Conservation (phyloP, 2,113 vertebrate species). For the Antechinus flavipes region DNA sequence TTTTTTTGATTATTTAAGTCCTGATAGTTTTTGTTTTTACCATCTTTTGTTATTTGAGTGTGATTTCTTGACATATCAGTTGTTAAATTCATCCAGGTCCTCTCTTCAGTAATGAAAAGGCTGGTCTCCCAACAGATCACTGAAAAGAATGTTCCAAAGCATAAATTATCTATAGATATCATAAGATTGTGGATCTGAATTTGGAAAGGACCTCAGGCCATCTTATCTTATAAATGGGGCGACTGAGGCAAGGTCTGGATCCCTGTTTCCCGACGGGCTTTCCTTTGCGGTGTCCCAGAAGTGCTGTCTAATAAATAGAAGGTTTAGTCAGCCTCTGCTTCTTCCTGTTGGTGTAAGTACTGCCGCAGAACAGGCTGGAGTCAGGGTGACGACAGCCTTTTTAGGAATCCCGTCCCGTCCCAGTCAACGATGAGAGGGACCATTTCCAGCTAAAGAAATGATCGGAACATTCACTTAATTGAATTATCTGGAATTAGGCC, state of each 20-base stretch:
- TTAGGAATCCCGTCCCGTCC: not conserved
- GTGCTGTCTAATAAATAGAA: not conserved
- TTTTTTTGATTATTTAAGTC: not conserved
- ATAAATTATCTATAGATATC: not conserved
- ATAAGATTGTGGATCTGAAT: not conserved
- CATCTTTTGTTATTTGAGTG: not conserved
- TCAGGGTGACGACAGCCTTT: not conserved
- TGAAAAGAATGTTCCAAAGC: not conserved
- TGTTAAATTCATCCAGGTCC: not conserved
- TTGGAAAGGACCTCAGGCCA: not conserved
- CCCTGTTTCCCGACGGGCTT: not conserved
- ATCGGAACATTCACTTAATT: slow-evolving; percentile 33
- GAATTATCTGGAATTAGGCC: slow-evolving; percentile 44
- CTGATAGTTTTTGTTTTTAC: not conserved
- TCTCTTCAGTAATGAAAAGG: not conserved
- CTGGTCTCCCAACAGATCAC: not conserved
- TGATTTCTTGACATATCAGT: not conserved
- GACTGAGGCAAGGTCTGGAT: not conserved
- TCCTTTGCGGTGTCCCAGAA: not conserved
- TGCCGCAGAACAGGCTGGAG: not conserved
- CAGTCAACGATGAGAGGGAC: not conserved
- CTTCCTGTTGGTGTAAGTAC: not conserved
- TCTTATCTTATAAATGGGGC: not conserved
- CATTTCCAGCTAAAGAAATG: slow-evolving; percentile 27
- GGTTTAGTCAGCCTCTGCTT: not conserved